These are phyloP conservation scores for Clarias platycephalus DNA, from an alignment of 2,797 vertebrate species.

Conservation along the genomic window DNA sequence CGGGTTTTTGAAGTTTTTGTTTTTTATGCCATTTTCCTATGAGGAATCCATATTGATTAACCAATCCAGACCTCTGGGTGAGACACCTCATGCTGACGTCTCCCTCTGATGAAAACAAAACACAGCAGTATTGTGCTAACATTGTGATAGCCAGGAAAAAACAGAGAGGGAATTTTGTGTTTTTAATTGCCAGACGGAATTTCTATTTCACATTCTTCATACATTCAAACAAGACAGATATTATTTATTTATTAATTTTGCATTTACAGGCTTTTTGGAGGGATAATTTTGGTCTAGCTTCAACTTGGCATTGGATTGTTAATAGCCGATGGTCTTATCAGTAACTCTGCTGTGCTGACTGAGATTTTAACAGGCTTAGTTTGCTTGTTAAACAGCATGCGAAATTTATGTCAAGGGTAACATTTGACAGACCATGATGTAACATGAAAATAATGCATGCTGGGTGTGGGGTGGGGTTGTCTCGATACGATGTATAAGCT, in stretches of 20 bases:
- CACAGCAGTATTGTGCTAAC: neutral
- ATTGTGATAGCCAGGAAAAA: neutral
- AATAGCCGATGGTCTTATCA: neutral
- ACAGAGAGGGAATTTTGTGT: neutral
- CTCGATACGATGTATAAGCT: no score
- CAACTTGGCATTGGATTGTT: neutral
- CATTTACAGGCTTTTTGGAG: neutral
- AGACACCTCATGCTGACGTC: neutral
- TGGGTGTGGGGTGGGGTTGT: no score
- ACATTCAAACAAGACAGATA: neutral
- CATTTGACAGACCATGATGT: neutral
- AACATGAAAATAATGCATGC: neutral
- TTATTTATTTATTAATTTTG: neutral
- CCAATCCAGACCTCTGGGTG: neutral
- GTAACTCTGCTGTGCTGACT: neutral
- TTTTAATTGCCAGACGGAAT: neutral
- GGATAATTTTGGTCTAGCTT: neutral
- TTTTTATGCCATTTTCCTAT: neutral
- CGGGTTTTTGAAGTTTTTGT: neutral
- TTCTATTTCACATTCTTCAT: neutral
- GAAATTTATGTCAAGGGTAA: neutral
- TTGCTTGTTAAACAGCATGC: no score
- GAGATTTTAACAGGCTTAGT: neutral
- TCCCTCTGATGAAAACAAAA: neutral
- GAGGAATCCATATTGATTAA: neutral